phyloP scores from a whole-genome alignment of 2,888 invertebrate genomes.

The Cremastinae sp. region DNA sequence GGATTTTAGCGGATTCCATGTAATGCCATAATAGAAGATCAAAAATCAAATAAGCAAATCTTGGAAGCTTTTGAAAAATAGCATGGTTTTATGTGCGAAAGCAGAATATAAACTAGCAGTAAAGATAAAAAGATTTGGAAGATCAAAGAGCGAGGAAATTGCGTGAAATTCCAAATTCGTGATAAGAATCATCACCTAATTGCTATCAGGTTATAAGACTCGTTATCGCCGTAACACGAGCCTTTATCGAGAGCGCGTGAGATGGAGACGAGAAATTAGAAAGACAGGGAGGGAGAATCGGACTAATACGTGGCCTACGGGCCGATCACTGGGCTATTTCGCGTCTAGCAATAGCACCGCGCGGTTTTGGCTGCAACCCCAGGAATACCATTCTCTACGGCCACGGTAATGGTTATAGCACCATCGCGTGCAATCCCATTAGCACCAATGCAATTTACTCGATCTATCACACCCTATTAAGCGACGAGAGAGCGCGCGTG shows the following conservation, averaged over 20 bases:
- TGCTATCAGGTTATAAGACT: too few relatives aligned
- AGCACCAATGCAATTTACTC: conserved; percentile 80
- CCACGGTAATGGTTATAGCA: conserved; percentile 79
- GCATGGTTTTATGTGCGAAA: too few relatives aligned
- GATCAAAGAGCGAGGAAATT: too few relatives aligned
- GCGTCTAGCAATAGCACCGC: conserved; percentile 15
- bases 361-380: conserved; percentile 54
- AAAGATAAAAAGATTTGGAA: too few relatives aligned
- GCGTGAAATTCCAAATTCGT: too few relatives aligned
- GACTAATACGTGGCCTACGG: not conserved
- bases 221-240: too few relatives aligned
- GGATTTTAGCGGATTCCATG: too few relatives aligned
- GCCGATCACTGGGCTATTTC: not conserved
- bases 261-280: not conserved
- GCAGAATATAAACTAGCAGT: too few relatives aligned
- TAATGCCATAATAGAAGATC: too few relatives aligned
- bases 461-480: conserved; percentile 80
- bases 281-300: conserved; percentile 7
- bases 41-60: too few relatives aligned
- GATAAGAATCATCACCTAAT: too few relatives aligned
- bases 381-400: conserved; percentile 54
- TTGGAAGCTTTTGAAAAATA: too few relatives aligned
- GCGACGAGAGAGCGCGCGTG: conserved; percentile 71
- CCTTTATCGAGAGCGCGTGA: not conserved
- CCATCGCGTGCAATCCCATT: conserved; percentile 80